Evolutionary conservation across 2,797 vertebrate species (phyloP).

Genomic region (Melanotaenia boesemani): DNA sequence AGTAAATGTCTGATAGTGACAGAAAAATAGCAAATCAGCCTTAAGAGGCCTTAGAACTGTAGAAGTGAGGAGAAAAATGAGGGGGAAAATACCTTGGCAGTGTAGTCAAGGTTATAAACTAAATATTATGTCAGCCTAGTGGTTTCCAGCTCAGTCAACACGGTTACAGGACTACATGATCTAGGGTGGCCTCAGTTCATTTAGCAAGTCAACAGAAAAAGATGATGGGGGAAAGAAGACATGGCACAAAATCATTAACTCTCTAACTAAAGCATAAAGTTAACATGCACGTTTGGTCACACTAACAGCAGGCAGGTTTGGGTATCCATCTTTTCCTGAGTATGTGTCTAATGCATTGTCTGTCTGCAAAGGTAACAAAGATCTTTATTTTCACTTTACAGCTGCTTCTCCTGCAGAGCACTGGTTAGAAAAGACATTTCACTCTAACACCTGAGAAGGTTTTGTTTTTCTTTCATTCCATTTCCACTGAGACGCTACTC

Average conservation of each 20-base stretch:
- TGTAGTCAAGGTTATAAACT: neutral
- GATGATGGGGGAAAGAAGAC: constrained; percentile 23
- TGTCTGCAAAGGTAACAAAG: neutral
- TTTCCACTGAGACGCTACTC: neutral
- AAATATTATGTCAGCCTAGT: constrained; percentile 7
- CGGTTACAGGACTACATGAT: neutral
- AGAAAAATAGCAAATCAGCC: constrained; percentile 12
- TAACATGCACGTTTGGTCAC: neutral
- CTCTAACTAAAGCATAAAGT: constrained; percentile 23
- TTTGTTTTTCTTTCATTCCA: neutral
- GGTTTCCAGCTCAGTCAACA: constrained; percentile 10
- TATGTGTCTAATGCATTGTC: constrained; percentile 14
- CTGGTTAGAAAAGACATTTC: neutral
- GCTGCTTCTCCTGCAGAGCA: constrained; percentile 3
- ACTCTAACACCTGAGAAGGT: neutral
- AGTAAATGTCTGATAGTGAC: constrained; percentile 9
- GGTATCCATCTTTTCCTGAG: constrained; percentile 1
- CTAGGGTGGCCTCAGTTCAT: constrained; percentile 7
- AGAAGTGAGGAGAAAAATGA: constrained; percentile 1
- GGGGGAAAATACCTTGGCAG: neutral
- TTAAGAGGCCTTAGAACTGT: constrained; percentile 1
- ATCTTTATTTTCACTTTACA: constrained; percentile 2
- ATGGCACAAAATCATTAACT: constrained; percentile 47
- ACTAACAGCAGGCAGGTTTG: neutral
- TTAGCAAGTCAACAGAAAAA: constrained; percentile 24